Base-by-base conservation (phyloP, 2,888 invertebrate genomes). In the Encarsia formosa region DNA sequence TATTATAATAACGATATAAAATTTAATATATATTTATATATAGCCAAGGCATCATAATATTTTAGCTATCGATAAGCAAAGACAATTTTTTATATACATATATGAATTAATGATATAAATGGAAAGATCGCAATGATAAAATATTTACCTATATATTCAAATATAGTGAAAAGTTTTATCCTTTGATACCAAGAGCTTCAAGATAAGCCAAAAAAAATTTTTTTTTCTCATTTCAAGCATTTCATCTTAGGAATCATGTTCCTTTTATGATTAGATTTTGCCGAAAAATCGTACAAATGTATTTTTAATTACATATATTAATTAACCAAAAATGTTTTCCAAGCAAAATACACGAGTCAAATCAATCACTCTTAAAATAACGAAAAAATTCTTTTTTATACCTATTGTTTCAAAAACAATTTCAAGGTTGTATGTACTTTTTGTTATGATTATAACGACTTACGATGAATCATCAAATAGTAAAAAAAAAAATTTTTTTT, bases 31-130 rank as follows among this genome's bases (percentile, higher is more conserved):
- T 69, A 71, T 71, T 70, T 72, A 68, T 71, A 69, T 72, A 71
- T 71, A 72, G 71, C 64, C 71, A 65, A 71, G 65, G 64, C 69
- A 70, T 71, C 65, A 64, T 69, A 69, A 69, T 71, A 71, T 70
- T 72, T 72, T 73, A 73, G 69, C 65, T 67, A 63, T 52, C 49
- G 44, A 52, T 70, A 71, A 71, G 66, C 64, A 70, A 73, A 71
- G 69, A 71, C 69, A 71, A 73, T 62, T 63, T 62, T 63, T 61
- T 63, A 62, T 62, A 59, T 49, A 40, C 59, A 58, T 62, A 55
- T 59, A 59, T 37, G 39, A 56, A 57, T 58, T 56, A 57, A 61
- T 57, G n/a, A n/a, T n/a, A n/a, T 62, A 63, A 59, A 63, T 59
- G 56, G 52, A 34, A 50, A 58, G 53, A 61, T 62, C 56, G 64